These are phyloP conservation scores for Hippocampus zosterae DNA, from an alignment of 2,113 vertebrate species.

Conservation along the genomic window DNA sequence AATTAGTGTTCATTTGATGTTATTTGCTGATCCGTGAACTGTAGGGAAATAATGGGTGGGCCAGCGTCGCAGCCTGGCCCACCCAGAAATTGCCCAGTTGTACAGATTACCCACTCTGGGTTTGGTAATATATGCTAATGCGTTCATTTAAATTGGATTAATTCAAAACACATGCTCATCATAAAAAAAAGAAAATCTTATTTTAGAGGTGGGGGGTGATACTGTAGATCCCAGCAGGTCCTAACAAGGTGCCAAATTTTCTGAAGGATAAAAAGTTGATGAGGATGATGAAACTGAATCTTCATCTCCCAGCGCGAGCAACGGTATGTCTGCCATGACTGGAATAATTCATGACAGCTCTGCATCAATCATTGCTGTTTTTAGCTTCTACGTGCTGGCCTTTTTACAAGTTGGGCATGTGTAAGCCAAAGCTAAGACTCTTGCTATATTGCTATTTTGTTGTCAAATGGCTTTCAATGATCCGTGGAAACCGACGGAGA, in stretches of 20 bases:
- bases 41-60: too few species aligned
- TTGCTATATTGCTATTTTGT: not conserved
- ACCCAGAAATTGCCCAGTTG: too few species aligned
- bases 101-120: too few species aligned
- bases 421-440: conserved; percentile 46
- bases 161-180: too few species aligned
- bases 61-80: too few species aligned
- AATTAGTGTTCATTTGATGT: too few species aligned
- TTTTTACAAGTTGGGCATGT: conserved; percentile 50
- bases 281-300: conserved; percentile 59
- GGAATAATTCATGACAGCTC: conserved; percentile 61
- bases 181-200: not conserved
- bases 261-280: conserved; percentile 42
- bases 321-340: conserved; percentile 63
- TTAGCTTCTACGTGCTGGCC: conserved; percentile 50
- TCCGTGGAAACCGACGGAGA: not conserved
- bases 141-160: too few species aligned
- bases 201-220: conserved; percentile 6
- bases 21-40: too few species aligned
- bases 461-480: not conserved
- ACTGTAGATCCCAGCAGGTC: conserved; percentile 25
- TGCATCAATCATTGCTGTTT: conserved; percentile 61
- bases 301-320: conserved; percentile 42
- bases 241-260: conserved; percentile 64
- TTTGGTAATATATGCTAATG: too few species aligned